Conservation (phyloP, 2,888 invertebrate genomes). For the Choreutis nemorana region DNA sequence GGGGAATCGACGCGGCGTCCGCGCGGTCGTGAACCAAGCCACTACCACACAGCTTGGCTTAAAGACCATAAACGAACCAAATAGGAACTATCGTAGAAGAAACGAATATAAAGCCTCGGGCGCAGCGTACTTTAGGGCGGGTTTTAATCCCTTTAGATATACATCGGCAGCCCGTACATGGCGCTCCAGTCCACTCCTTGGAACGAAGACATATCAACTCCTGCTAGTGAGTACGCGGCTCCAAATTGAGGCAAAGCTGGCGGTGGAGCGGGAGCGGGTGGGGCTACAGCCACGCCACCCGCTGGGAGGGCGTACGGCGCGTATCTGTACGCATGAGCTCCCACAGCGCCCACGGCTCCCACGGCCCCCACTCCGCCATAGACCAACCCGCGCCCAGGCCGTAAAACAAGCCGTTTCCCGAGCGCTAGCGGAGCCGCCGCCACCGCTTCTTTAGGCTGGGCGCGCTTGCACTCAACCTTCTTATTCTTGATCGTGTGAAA, state of each 20-base stretch:
- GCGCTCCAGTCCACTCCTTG: constrained; percentile 91
- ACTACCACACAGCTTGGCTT: constrained; percentile 4
- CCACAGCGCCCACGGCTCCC: constrained; percentile 27
- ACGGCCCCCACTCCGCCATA: constrained; percentile 53
- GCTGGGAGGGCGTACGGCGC: constrained; percentile 62
- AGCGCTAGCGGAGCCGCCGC: constrained; percentile 71
- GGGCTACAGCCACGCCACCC: constrained; percentile 44
- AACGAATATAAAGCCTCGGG: too few relatives aligned
- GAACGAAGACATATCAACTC: constrained; percentile 92
- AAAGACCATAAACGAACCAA: constrained; percentile 19
- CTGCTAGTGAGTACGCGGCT: constrained; percentile 82
- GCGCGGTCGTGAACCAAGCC: too few relatives aligned
- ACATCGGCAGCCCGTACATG: constrained; percentile 94
- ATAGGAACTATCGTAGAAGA: constrained; percentile 35
- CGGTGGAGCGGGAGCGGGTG: constrained; percentile 63
- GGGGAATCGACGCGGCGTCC: too few relatives aligned
- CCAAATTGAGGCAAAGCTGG: constrained; percentile 71
- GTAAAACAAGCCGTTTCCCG: constrained; percentile 76
- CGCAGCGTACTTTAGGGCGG: too few relatives aligned
- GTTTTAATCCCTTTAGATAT: constrained; percentile 68
- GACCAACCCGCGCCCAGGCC: constrained; percentile 71
- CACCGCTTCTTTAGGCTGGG: constrained; percentile 90
- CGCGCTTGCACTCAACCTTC: constrained; percentile 89
- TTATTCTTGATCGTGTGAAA: constrained; percentile 94
- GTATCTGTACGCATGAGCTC: constrained; percentile 57